Base-by-base conservation (phyloP, 2,888 invertebrate species). In the Lutraria lutraria region DNA sequence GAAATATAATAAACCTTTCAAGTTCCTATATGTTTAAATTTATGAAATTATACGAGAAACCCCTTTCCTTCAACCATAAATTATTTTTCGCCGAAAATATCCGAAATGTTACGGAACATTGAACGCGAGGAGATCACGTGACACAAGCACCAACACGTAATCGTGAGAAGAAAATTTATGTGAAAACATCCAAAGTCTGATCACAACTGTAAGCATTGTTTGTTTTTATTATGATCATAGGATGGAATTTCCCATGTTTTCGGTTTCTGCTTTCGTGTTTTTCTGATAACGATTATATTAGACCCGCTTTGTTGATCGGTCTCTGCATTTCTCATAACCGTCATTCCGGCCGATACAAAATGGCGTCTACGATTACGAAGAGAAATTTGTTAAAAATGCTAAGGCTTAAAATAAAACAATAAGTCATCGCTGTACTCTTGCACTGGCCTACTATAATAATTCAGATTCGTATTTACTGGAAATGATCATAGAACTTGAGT, bases 91-190 rank as follows among this genome's bases (percentile, higher is more conserved):
- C 63, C 63, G 63, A 8, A 68, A 68, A 68, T 68, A 68, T 68
- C 63, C 63, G 63, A 68, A n/a, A 3, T 0, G 63, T 68, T 68
- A n/a, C 63, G 63, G 63, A 25, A 25, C 6, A 68, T 25, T n/a
- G 25, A 68, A 68, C 63, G 25, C 63, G 63, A 68, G 25, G 25
- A 25, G 63, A 68, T 86, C 85, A 86, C 85, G 85, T 86, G 85
- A 86, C 56, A n/a, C 85, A 86, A 81, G 85, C 85, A 80, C 79
- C 43, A 53, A 86, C 85, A 86, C 80, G 85, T 63, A 86, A 80
- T 12, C n/a, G 29, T 31, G 53, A 68, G 85, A 60, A 86, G 53
- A 80, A 86, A 81, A 86, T 80, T 43, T 80, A 13, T 83, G 34
- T 79, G 12, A 21, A 34, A 43, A 79, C 79, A 43, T 79, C 19